These are phyloP conservation scores for Drosophila oshimai DNA, from an alignment of 1,140 invertebrate species.

Conservation along the genomic window DNA sequence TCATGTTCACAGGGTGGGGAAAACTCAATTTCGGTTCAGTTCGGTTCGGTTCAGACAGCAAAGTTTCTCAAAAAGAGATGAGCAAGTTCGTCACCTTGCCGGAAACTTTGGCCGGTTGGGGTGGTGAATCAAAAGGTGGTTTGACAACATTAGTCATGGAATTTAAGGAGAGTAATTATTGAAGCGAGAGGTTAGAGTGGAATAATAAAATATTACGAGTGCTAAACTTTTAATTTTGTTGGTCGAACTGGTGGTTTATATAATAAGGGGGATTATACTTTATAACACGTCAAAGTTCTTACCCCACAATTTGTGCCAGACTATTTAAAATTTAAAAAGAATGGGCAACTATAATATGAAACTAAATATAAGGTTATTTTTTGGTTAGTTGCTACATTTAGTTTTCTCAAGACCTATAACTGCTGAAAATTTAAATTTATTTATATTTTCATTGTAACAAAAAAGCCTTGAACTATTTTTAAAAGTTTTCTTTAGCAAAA, in stretches of 20 bases:
- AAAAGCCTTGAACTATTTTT: too few relatives aligned
- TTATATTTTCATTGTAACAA: too few relatives aligned
- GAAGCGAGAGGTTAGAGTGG: constrained; percentile 27
- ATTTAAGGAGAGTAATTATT: constrained; percentile 34
- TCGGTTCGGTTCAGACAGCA: constrained; percentile 3
- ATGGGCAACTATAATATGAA: too few relatives aligned
- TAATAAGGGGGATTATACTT: neutral
- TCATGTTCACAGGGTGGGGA: constrained; percentile 27
- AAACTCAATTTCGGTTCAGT: constrained; percentile 22
- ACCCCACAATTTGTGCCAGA: too few relatives aligned
- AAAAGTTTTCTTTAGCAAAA: too few relatives aligned
- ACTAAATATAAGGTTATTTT: too few relatives aligned
- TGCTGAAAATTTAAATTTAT: too few relatives aligned
- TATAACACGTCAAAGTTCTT: too few relatives aligned
- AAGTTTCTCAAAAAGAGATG: constrained; percentile 34
- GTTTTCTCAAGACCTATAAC: too few relatives aligned
- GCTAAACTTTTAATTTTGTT: constrained; percentile 20
- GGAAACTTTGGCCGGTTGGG: constrained; percentile 10
- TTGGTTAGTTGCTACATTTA: too few relatives aligned
- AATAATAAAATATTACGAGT: constrained; percentile 28
- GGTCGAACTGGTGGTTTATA: neutral
- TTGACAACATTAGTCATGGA: constrained; percentile 44
- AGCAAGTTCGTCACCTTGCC: constrained; percentile 50
- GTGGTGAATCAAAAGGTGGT: constrained; percentile 30
- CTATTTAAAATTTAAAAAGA: too few relatives aligned